Evolutionary conservation across 2,888 invertebrate species (phyloP).

Genomic region (Endotricha flammealis): DNA sequence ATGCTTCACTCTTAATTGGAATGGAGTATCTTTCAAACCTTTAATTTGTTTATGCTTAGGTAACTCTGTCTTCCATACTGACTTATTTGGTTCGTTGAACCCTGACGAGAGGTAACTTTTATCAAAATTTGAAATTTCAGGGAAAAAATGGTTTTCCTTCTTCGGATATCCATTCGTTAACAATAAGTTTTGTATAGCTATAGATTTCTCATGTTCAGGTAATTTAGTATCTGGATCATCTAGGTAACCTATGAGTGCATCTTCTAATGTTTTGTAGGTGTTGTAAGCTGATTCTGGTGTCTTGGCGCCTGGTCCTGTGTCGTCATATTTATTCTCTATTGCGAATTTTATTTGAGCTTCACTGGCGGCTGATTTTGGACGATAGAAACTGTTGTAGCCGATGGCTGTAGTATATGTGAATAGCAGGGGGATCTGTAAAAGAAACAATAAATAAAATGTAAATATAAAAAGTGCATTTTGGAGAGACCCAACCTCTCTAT

Average conservation of each 20-base stretch:
- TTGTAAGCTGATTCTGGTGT: constrained; percentile 49
- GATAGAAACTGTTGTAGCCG: constrained; percentile 7
- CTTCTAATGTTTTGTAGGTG: constrained; percentile 53
- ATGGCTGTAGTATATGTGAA: constrained; percentile 27
- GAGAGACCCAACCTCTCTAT: too few species aligned
- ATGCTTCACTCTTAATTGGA: constrained; percentile 29
- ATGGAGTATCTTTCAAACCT: too few species aligned
- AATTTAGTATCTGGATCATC: constrained; percentile 63
- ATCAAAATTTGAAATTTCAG: too few species aligned
- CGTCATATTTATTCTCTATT: constrained; percentile 63
- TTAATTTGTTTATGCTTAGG: too few species aligned
- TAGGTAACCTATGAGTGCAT: constrained; percentile 51
- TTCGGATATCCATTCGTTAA: too few species aligned
- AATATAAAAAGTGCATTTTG: too few species aligned
- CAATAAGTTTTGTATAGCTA: constrained; percentile 35
- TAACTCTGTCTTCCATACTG: too few species aligned
- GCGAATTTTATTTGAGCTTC: constrained; percentile 61
- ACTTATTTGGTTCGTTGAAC: too few species aligned
- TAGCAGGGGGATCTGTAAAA: constrained; percentile 36
- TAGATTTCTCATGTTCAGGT: constrained; percentile 46
- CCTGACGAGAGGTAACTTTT: too few species aligned
- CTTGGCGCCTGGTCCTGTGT: constrained; percentile 66
- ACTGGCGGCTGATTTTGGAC: constrained; percentile 45
- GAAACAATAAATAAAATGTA: too few species aligned
- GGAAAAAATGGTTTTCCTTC: too few species aligned